Base-by-base conservation (phyloP, 1,140 invertebrate genomes). In the Neodiprion virginianus region DNA sequence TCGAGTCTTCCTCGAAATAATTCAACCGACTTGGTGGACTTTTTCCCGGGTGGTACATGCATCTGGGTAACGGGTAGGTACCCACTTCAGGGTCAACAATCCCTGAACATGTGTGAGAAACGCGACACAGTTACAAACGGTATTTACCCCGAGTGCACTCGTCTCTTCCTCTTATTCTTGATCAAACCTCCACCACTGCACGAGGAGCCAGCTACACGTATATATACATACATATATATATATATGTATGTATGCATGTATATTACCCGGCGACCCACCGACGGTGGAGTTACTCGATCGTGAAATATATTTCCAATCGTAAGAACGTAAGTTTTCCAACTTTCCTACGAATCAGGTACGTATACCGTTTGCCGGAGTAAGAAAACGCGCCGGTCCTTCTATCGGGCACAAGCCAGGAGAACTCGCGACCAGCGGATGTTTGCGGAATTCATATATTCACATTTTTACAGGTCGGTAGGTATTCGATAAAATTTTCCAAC, bases 401-500 rank as follows among this genome's bases (percentile, higher is more conserved):
- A 21, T 14, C 12, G 61, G 61, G 61, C 61, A 21, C 12, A 14
- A 65, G 61, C 17, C 12, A 65, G 61, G 17, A 21, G 61, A 65
- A 65, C 12, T 14, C 12, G 61, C 61, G 12, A 14, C 61, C 61
- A 21, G 61, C 61, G 61, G 14, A 12, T 69, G 21, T 69, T 69
- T 69, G 67, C 23, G 14, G 67, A 69, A 69, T 47, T 69, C 67
- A 69, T 69, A 21, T 21, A 65, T 69, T 47, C 40, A 47, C 67
- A 69, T 69, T 69, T 69, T 69, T 47, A 69, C 67, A 47, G 67
- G 67, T 69, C 67, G 40, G 67, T 47, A 47, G 21, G 67, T 47
- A 69, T 69, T 69, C 67, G 67, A 69, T 47, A 69, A 14, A 12
- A 69, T 14, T 61, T 61, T 3, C 28, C 28, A 5, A 40, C 28